Evolutionary conservation across 2,888 invertebrate species (phyloP).

Genomic region (Rotaria macrura): DNA sequence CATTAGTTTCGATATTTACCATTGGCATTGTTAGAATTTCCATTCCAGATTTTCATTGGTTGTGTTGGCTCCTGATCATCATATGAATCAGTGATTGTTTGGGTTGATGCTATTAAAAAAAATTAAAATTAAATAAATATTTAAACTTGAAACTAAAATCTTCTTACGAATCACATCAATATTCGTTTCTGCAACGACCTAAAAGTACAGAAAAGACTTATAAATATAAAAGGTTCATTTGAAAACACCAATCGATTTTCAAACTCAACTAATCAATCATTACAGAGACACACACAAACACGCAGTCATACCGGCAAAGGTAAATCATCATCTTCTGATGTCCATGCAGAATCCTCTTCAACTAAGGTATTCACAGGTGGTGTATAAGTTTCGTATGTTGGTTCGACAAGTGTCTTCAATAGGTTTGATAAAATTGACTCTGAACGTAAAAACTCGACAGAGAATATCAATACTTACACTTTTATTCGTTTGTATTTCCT

Average conservation of each 20-base stretch:
- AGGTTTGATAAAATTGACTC: background rate
- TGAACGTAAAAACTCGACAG: background rate
- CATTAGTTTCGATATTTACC: background rate
- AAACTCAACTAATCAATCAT: too few species aligned
- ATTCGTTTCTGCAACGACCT: background rate
- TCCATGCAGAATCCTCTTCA: background rate
- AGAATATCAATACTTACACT: background rate
- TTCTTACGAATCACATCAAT: background rate
- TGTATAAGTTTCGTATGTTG: background rate
- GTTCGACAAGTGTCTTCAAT: background rate
- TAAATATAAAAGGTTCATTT: too few species aligned
- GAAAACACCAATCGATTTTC: too few species aligned
- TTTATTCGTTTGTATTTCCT: background rate
- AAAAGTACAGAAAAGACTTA: background rate
- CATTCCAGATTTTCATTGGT: conserved; percentile 19
- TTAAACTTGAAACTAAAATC: background rate
- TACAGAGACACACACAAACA: background rate
- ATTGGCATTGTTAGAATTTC: background rate
- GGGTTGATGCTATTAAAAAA: background rate
- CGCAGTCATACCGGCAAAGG: background rate
- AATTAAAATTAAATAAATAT: background rate
- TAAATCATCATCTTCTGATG: background rate
- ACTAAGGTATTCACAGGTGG: background rate
- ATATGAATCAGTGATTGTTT: conserved; percentile 1
- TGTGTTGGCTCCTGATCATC: conserved; percentile 4